Evolutionary conservation across 2,113 vertebrate species (phyloP).

Genomic region (Chionis minor): DNA sequence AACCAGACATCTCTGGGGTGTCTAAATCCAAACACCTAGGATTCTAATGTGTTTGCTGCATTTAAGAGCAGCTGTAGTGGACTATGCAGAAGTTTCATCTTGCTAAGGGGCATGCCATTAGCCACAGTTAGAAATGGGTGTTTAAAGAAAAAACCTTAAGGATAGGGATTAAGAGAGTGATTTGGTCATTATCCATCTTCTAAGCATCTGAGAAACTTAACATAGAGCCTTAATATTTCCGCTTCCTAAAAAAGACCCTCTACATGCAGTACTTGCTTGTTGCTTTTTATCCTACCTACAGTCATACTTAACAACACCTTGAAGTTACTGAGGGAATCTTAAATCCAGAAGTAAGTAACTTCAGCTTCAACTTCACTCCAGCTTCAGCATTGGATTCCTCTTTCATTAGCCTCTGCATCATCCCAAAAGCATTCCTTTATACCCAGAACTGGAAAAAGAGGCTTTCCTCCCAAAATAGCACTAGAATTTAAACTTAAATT

Average conservation of each 20-base stretch:
- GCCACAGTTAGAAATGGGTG: fast-evolving
- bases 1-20: neutral
- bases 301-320: neutral
- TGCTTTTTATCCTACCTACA: neutral
- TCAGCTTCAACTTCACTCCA: neutral
- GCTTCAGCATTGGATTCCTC: neutral
- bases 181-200: neutral
- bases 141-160: neutral
- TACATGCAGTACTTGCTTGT: neutral
- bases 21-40: neutral
- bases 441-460: neutral
- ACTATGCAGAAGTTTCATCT: neutral
- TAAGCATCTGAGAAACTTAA: neutral
- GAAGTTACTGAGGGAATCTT: neutral
- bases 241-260: neutral
- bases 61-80: neutral
- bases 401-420: neutral
- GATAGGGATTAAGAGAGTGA: neutral
- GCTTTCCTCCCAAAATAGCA: neutral
- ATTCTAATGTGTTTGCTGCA: neutral
- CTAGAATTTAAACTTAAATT: neutral
- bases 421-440: neutral
- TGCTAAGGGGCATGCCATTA: neutral
- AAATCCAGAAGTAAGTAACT: neutral
- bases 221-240: neutral